Conservation (phyloP, 2,797 vertebrate species). For the Pseudochirops cupreus region DNA sequence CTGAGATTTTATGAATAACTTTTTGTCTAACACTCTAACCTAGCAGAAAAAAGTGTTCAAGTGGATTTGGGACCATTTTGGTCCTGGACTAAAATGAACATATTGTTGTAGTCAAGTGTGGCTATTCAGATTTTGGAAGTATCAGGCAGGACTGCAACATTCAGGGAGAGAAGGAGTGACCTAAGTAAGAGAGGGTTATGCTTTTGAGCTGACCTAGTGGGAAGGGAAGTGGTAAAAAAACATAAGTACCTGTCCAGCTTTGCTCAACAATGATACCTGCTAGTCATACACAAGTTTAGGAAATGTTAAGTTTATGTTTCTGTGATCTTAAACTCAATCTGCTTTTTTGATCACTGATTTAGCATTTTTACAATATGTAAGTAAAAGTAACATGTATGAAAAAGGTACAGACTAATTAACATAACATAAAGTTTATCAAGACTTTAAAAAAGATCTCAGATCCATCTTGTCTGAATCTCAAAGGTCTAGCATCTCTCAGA, state of each 20-base stretch:
- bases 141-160: neutral
- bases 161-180: neutral
- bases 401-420: neutral
- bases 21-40: neutral
- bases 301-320: neutral
- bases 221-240: neutral
- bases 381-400: constrained; percentile 4
- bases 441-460: constrained; percentile 38
- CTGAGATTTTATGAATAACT: neutral
- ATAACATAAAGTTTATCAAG: constrained; percentile 42
- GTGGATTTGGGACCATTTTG: neutral
- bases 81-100: neutral
- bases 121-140: neutral
- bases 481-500: constrained; percentile 13
- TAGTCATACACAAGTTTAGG: neutral
- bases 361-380: constrained; percentile 35
- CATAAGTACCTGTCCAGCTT: neutral
- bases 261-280: neutral
- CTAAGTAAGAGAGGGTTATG: neutral
- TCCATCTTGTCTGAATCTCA: neutral
- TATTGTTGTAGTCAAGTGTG: neutral
- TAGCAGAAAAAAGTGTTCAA: neutral
- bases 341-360: constrained; percentile 26
- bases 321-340: constrained; percentile 5
- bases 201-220: neutral